These are phyloP conservation scores for Catharus ustulatus DNA, from an alignment of 2,797 vertebrate species.

Conservation along the genomic window DNA sequence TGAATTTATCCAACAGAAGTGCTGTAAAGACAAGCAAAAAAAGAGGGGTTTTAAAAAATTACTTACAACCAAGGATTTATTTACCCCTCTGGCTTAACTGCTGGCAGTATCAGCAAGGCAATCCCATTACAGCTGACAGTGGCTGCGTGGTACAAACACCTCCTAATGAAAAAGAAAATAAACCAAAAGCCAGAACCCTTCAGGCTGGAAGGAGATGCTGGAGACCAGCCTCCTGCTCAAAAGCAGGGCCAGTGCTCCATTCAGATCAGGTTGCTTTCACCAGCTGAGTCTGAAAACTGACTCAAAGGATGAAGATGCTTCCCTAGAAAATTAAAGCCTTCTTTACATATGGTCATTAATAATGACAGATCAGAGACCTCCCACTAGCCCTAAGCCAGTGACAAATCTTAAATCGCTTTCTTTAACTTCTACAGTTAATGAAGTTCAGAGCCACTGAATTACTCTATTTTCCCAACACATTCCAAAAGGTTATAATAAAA, in stretches of 20 bases:
- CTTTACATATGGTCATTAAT: background rate
- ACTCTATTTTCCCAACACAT: background rate
- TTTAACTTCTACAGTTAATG: background rate
- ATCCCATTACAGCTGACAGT: background rate
- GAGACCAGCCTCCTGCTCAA: background rate
- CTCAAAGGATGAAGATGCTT: background rate
- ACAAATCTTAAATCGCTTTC: background rate
- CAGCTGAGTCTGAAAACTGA: background rate
- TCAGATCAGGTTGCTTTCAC: background rate
- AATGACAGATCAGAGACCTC: background rate
- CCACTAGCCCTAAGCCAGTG: background rate
- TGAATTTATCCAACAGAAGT: background rate
- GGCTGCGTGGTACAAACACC: background rate
- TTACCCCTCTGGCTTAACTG: background rate
- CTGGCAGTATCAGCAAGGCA: background rate
- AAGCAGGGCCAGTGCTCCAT: background rate
- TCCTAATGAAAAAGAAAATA: background rate
- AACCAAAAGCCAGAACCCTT: background rate
- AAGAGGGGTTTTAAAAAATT: rapidly evolving
- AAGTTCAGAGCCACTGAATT: background rate
- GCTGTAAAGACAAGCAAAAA: background rate
- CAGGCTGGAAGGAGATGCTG: background rate
- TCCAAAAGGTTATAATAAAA: background rate
- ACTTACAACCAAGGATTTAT: background rate
- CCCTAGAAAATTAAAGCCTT: background rate